Base-by-base conservation (phyloP, 2,888 invertebrate genomes). In the Drosophila vallismaia region DNA sequence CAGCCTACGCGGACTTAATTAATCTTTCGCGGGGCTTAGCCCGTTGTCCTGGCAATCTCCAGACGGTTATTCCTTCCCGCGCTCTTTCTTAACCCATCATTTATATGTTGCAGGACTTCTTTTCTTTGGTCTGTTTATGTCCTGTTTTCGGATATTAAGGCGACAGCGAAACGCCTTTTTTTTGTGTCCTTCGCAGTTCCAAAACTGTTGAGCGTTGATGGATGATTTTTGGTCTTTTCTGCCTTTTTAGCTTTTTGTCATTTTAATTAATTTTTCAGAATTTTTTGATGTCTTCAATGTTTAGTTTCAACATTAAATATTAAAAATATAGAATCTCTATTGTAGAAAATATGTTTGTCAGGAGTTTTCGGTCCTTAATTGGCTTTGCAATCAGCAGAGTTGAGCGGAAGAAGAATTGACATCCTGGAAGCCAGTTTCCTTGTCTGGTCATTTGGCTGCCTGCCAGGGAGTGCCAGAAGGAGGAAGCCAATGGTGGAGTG, bases 1-100 rank as follows among this genome's bases (percentile, higher is more conserved):
- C 59, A 63, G 83, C 63, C 66, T 63, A 60, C 59, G 67, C 75
- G 76, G 76, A 87, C 82, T 82, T 82, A 82, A 82, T 82, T 82
- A 82, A 87, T 82, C 82, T 82, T 85, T 82, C 86, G 83, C 74
- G 73, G 71, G 76, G 82, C 87, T 85, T 87, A 82, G 79, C 76
- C 79, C 76, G 74, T 84, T 79, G 66, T 74, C 72, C 78, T 75
- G 68, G 45, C 57, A 64, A 74, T 79, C 62, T 76, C 29, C 52
- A 48, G 59, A 71, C 52, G 63, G 59, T 75, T 76, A 63, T 71
- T 44, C 62, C 36, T 6, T 36, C 6, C 6, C n/a, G 4, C 36
- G 36, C 12, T 44, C 60, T 51, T 42, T 9, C 29, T 54, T 40
- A 42, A 42, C 26, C 40, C 40, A 33, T 46, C 36, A 56, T 26